A percentile compares a stretch with the other conserved stretches of the same genome.
phyloP scores from a whole-genome alignment of 2,113 vertebrate genomes.

The Notothenia coriiceps region DNA sequence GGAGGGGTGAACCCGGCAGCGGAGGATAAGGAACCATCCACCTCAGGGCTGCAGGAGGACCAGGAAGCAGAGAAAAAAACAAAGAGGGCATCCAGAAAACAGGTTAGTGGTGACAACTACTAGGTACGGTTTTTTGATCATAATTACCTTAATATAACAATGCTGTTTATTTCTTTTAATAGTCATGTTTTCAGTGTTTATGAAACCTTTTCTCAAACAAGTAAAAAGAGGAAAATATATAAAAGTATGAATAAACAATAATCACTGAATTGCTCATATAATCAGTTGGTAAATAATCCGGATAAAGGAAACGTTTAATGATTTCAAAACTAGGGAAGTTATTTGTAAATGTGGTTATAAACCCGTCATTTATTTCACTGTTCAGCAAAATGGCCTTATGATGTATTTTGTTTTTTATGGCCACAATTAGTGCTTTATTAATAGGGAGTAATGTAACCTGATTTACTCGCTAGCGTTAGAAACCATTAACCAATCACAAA shows the following conservation, averaged over 20 bases:
- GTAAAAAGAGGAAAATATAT: background rate
- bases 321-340: background rate
- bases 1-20: background rate
- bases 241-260: background rate
- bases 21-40: conserved; percentile 58
- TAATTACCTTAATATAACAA: background rate
- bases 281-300: no score
- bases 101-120: conserved; percentile 48
- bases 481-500: background rate
- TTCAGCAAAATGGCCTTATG: background rate
- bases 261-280: no score
- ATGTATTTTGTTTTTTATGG: background rate
- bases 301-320: no score
- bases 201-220: background rate
- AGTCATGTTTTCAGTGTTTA: conserved; percentile 1
- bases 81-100: conserved; percentile 77
- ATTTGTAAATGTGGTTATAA: background rate
- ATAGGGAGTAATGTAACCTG: background rate
- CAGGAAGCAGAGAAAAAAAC: conserved; percentile 55
- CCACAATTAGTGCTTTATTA: background rate
- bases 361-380: background rate
- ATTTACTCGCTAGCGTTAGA: background rate
- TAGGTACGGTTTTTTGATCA: background rate
- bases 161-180: background rate
- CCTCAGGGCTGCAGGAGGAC: conserved; percentile 54